Conservation (phyloP, 2,113 vertebrate genomes). For the Scophthalmus maximus region DNA sequence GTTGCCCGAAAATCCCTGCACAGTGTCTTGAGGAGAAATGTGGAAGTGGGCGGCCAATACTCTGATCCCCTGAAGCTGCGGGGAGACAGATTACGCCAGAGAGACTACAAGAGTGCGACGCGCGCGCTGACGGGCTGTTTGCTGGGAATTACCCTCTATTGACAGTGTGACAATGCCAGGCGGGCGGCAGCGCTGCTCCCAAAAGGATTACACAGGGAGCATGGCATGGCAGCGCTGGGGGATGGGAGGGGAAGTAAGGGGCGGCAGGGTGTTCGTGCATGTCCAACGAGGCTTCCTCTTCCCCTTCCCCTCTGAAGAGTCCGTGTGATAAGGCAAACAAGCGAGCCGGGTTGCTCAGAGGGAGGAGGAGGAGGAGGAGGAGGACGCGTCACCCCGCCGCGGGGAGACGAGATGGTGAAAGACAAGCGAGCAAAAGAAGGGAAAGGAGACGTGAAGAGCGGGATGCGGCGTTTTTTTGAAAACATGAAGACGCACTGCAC, state of each 20-base stretch:
- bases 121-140: slow-evolving; percentile 55
- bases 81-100: slow-evolving; percentile 41
- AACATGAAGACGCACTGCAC: slow-evolving; percentile 8
- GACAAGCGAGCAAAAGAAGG: slow-evolving; percentile 14
- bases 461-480: slow-evolving; percentile 10
- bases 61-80: slow-evolving; percentile 43
- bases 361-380: slow-evolving; percentile 50
- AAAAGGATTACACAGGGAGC: slow-evolving; percentile 81
- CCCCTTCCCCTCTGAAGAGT: slow-evolving; percentile 29
- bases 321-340: slow-evolving; percentile 50
- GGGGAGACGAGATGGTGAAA: slow-evolving; percentile 52
- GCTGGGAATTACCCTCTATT: slow-evolving; percentile 71
- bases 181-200: slow-evolving; percentile 59
- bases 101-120: slow-evolving; percentile 20
- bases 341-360: slow-evolving; percentile 18
- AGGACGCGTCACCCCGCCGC: slow-evolving; percentile 57
- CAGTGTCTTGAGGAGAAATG: slow-evolving; percentile 31
- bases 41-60: slow-evolving; percentile 2
- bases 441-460: slow-evolving; percentile 27
- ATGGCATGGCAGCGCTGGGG: slow-evolving; percentile 56
- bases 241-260: slow-evolving; percentile 41
- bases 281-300: slow-evolving; percentile 53
- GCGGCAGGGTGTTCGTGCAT: slow-evolving; percentile 56
- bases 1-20: slow-evolving; percentile 31
- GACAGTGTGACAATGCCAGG: slow-evolving; percentile 73